Base-by-base conservation (phyloP, 2,797 vertebrate genomes). In the Poeciliopsis presidionis region DNA sequence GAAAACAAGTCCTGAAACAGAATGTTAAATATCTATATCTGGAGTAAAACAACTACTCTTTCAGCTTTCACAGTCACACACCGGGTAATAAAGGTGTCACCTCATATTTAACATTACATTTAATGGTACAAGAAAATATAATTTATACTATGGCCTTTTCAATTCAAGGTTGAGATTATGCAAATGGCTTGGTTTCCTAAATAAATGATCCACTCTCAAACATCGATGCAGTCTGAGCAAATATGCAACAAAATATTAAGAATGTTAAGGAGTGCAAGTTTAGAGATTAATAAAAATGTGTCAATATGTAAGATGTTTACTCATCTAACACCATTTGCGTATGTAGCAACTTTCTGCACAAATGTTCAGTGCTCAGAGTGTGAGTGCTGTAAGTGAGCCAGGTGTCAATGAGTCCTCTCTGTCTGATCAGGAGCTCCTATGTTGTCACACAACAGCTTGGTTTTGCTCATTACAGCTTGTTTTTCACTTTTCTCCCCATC, bases 391-490 rank as follows among this genome's bases (percentile, higher is more conserved):
- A 85, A 82, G 81, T 33, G 67, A 84, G 76, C 88, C 93, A 95
- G 93, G 90, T 95, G 93, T 90, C 85, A 85, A 71, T 81, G 88
- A 85, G 90, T 88, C 82, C 61, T 16, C 87, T 90, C 87, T 74
- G 89, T 94, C 91, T 94, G 93, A 93, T 95, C 89, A 90, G 94
- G 80, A 89, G 91, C 86, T 90, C 92, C 94, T 91, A 45, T 33
- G 77, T 89, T 84, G 88, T 89, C 81, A 88, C 88, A 87, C 91
- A 93, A 89, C 92, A 93, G 93, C 88, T 87, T 85, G 90, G 75
- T 80, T 85, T 80, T 81, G 87, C 93, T 96, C 94, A 95, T 95
- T 95, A 95, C 81, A 80, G 92, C 93, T 94, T 95, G 94, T 94
- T 94, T 94, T 92, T 92, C 84, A 80, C 87, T 84, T 90, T 89